These are phyloP conservation scores for Adelges cooleyi DNA, from an alignment of 1,140 invertebrate genomes.

Conservation along the genomic window DNA sequence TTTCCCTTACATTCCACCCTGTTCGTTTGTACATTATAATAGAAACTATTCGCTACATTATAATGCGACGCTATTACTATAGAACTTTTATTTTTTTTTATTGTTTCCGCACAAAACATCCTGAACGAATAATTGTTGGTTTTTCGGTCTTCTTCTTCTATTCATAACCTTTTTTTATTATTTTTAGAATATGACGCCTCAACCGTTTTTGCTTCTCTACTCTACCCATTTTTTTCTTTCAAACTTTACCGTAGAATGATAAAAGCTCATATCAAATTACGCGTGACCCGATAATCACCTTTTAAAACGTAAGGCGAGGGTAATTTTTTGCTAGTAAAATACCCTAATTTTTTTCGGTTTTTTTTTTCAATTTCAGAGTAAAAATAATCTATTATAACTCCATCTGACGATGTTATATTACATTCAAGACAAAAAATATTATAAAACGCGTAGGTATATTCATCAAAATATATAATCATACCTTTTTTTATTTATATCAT, in stretches of 20 bases:
- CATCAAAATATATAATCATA: too few species aligned
- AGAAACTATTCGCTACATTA: slow-evolving; percentile 4
- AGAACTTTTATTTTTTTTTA: slow-evolving; percentile 20
- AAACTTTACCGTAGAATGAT: neutral
- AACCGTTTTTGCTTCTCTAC: neutral
- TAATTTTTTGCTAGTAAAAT: too few species aligned
- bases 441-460: too few species aligned
- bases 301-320: neutral
- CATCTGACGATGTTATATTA: too few species aligned
- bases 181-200: neutral
- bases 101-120: slow-evolving; percentile 14
- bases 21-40: neutral
- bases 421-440: too few species aligned
- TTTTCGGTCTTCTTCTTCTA: too few species aligned
- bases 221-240: neutral
- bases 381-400: too few species aligned
- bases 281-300: slow-evolving; percentile 11
- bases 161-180: too few species aligned
- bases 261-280: slow-evolving; percentile 16
- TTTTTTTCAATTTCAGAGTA: too few species aligned
- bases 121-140: slow-evolving; percentile 16
- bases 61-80: neutral
- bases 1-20: neutral
- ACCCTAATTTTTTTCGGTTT: neutral
- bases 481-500: too few species aligned